A percentile compares a stretch with the other conserved stretches of the same genome.
These are phyloP conservation scores for Acanthisitta chloris DNA, from an alignment of 2,113 vertebrate genomes.

Conservation along the genomic window DNA sequence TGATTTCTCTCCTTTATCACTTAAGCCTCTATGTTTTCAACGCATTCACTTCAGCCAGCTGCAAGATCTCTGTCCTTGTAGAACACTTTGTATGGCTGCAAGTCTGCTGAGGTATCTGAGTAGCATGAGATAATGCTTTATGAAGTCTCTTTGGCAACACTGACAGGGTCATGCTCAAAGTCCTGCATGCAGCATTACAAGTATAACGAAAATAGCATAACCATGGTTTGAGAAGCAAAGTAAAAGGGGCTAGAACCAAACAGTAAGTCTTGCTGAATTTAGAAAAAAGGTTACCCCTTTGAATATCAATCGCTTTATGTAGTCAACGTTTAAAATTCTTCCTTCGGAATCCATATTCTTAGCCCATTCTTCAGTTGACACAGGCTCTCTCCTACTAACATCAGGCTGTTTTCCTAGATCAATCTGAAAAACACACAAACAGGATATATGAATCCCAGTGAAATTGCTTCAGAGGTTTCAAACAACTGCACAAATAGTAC, in stretches of 20 bases:
- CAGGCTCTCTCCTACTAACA: slow-evolving; percentile 82
- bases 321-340: slow-evolving; percentile 77
- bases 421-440: slow-evolving; percentile 73
- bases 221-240: neutral
- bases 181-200: neutral
- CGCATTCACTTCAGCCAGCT: neutral
- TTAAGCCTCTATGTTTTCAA: neutral
- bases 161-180: neutral
- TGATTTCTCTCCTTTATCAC: neutral
- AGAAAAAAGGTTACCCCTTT: slow-evolving; percentile 83
- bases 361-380: slow-evolving; percentile 85
- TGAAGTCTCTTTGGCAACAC: neutral
- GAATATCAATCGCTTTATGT: slow-evolving; percentile 85
- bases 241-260: neutral
- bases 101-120: neutral
- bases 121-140: neutral
- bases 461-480: neutral
- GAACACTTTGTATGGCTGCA: neutral
- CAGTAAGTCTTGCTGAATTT: neutral
- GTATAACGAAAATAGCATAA: neutral
- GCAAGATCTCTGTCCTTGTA: neutral
- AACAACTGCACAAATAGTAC: neutral
- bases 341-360: slow-evolving; percentile 87
- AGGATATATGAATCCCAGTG: neutral
- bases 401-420: slow-evolving; percentile 87